Conservation (phyloP, 1,140 invertebrate species). For the Drosophila quadrilineata region DNA sequence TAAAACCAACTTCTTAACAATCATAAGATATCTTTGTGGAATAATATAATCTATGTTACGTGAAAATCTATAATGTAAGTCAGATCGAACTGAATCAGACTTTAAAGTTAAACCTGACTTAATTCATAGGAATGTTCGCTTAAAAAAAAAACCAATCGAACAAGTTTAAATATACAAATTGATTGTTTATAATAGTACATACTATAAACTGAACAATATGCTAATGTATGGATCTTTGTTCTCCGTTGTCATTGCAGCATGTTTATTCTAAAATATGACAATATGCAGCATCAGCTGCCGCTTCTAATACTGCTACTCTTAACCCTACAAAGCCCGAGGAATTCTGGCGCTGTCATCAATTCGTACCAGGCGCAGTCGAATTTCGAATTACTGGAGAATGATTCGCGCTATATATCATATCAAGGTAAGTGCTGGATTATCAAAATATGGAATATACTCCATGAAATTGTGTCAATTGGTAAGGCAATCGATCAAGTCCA, state of each 20-base stretch:
- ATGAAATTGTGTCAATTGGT: constrained; percentile 70
- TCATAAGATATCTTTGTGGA: constrained; percentile 52
- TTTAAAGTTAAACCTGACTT: constrained; percentile 17
- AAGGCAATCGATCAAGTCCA: constrained; percentile 62
- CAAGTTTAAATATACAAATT: too few species aligned
- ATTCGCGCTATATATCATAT: constrained; percentile 82
- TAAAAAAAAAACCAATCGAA: too few species aligned
- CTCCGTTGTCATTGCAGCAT: constrained; percentile 61
- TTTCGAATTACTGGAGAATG: constrained; percentile 70
- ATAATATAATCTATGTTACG: constrained; percentile 52
- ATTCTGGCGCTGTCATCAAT: constrained; percentile 18
- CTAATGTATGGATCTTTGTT: constrained; percentile 23
- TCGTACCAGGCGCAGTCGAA: constrained; percentile 46
- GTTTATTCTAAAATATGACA: constrained; percentile 68
- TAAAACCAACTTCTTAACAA: constrained; percentile 39
- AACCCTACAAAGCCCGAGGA: constrained; percentile 27
- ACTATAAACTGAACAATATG: background rate
- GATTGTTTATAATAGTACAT: too few species aligned
- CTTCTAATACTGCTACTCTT: constrained; percentile 42
- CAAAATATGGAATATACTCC: constrained; percentile 44
- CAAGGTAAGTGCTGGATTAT: constrained; percentile 81
- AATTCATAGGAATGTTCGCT: constrained; percentile 7
- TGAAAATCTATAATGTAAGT: constrained; percentile 68
- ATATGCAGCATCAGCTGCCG: constrained; percentile 49
- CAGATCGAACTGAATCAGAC: constrained; percentile 5